These are phyloP conservation scores for Ianthella basta DNA, from an alignment of 37 sponge, comb jelly and placozoan genomes.

Conservation along the genomic window DNA sequence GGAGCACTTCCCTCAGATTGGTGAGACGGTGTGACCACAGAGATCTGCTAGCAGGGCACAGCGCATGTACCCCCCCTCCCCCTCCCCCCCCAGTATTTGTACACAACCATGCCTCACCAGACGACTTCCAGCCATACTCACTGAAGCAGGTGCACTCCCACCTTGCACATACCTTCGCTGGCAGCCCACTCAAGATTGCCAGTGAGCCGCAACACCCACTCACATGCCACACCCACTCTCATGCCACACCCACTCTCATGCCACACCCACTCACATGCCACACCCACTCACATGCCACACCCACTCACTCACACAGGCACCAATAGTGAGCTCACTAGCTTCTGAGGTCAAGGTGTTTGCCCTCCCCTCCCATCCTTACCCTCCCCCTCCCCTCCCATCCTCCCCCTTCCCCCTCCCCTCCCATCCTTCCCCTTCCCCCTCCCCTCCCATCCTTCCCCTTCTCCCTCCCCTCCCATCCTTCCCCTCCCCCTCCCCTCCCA, in stretches of 20 bases:
- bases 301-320: slow-evolving; percentile 10
- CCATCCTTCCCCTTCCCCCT: neutral
- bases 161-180: slow-evolving; percentile 42
- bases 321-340: slow-evolving; percentile 4
- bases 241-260: neutral
- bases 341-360: neutral
- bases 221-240: neutral
- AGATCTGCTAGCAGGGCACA: neutral
- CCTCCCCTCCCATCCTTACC: too few species aligned
- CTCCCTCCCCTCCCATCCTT: neutral
- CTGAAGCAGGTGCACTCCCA: slow-evolving; percentile 47
- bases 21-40: slow-evolving; percentile 36
- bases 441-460: neutral
- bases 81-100: slow-evolving; percentile 65
- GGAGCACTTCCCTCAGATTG: slow-evolving; percentile 67
- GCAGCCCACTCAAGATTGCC: slow-evolving; percentile 36
- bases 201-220: neutral
- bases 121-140: slow-evolving; percentile 70
- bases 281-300: slow-evolving; percentile 12
- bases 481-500: neutral
- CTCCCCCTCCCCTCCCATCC: too few species aligned
- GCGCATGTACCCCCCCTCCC: neutral
- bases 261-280: neutral
- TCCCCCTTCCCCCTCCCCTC: too few species aligned
- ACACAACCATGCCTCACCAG: slow-evolving; percentile 73